phyloP scores from a whole-genome alignment of 1,140 invertebrate genomes.

The Lethocerus indicus region DNA sequence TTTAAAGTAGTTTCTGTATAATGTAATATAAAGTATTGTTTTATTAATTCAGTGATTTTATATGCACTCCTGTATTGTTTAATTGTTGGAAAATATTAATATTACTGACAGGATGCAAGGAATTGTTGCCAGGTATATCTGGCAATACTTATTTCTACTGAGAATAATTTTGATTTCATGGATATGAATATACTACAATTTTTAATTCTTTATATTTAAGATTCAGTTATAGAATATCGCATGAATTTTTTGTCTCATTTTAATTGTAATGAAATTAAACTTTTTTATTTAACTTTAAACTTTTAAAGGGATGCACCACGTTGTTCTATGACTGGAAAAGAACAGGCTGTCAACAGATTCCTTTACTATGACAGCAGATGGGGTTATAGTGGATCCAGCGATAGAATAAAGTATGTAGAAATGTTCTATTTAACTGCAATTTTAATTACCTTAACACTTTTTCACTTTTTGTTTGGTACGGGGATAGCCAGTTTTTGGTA shows the following conservation, averaged over 20 bases:
- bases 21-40: not conserved
- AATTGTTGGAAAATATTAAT: no score
- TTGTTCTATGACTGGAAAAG: constrained; percentile 69
- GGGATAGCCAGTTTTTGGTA: no score
- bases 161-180: no score
- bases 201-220: not conserved
- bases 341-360: constrained; percentile 65
- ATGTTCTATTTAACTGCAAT: not conserved
- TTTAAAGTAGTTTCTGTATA: not conserved
- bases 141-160: no score
- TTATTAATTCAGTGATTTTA: not conserved
- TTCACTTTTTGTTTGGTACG: no score
- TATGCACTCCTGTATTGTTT: not conserved
- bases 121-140: no score
- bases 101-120: no score
- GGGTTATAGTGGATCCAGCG: constrained; percentile 77
- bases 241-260: not conserved
- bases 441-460: no score
- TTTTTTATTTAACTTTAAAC: no score
- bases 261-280: no score
- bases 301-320: constrained; percentile 44
- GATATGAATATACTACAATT: not conserved
- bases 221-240: not conserved
- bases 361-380: constrained; percentile 64
- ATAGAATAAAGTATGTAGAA: constrained; percentile 52